A percentile compares a stretch with the other conserved stretches of the same genome.
phyloP scores from a whole-genome alignment of 2,113 vertebrate genomes.

The Parus major region DNA sequence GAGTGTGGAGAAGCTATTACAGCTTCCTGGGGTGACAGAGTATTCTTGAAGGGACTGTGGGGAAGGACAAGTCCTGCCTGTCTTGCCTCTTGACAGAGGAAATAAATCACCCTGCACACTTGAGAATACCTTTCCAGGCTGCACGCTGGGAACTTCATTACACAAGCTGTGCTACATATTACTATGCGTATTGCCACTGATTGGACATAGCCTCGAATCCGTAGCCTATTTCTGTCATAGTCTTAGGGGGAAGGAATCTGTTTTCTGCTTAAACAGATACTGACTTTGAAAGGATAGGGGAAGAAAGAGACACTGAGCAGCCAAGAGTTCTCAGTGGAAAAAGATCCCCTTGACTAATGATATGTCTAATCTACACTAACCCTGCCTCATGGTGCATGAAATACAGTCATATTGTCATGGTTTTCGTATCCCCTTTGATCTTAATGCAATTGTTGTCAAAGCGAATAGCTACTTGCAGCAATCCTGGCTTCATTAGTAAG shows the following conservation, averaged over 20 bases:
- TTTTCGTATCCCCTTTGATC: conserved; percentile 57
- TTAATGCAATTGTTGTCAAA: conserved; percentile 56
- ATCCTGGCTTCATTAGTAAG: conserved; percentile 43
- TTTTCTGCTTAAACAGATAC: conserved; percentile 81
- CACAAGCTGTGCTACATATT: conserved; percentile 94
- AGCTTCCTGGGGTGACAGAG: conserved; percentile 72
- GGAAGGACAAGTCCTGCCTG: conserved; percentile 95
- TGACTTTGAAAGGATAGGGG: conserved; percentile 66
- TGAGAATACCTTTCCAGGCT: conserved; percentile 96
- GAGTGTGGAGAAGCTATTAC: conserved; percentile 55
- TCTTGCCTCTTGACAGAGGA: conserved; percentile 97
- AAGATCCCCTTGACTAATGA: conserved; percentile 66
- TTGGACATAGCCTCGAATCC: conserved; percentile 82
- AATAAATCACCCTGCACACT: conserved; percentile 98
- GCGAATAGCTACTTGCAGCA: not conserved
- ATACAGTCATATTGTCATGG: conserved; percentile 53
- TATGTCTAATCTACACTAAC: conserved; percentile 67
- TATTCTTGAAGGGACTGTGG: conserved; percentile 83
- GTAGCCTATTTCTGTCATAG: conserved; percentile 94
- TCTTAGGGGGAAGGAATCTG: conserved; percentile 82
- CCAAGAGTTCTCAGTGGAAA: conserved; percentile 66
- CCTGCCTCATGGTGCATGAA: conserved; percentile 47
- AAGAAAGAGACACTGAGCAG: conserved; percentile 62
- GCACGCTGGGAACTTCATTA: conserved; percentile 99
- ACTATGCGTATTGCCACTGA: conserved; percentile 95